Conservation (phyloP, 2,888 invertebrate genomes). For the Orchesellides sinensis region DNA sequence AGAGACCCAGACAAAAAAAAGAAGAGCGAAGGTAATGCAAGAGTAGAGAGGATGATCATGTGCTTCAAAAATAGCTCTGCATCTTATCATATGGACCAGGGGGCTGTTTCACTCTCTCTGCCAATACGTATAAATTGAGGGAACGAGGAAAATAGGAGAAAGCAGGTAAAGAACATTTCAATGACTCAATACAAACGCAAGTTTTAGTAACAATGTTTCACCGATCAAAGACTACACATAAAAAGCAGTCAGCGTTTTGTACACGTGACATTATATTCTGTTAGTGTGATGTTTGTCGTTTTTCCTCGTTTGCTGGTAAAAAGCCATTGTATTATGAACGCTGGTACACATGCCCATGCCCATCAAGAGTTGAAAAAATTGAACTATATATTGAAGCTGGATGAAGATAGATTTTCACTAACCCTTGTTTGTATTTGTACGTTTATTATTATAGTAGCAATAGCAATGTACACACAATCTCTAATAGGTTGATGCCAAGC, state of each 20-base stretch:
- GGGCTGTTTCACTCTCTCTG: neutral
- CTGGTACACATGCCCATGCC: no score
- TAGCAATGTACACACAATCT: no score
- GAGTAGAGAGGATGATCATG: slow-evolving; percentile 32
- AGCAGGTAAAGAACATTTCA: neutral
- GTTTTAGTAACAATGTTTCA: neutral
- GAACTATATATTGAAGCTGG: no score
- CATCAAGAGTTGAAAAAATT: no score
- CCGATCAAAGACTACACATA: neutral
- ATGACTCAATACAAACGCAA: neutral
- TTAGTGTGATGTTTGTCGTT: neutral
- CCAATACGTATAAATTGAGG: neutral
- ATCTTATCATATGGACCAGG: slow-evolving; percentile 37
- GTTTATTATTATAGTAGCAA: no score
- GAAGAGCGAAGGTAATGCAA: slow-evolving; percentile 15
- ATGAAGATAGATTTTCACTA: no score
- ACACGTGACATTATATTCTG: neutral
- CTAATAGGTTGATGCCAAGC: no score
- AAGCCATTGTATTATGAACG: no score
- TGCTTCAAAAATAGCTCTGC: slow-evolving; percentile 23
- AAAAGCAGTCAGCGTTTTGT: neutral
- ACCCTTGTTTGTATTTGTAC: no score
- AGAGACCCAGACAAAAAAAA: slow-evolving; percentile 24
- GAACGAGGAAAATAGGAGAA: neutral
- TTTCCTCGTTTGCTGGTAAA: neutral